phyloP scores from a whole-genome alignment of 1,140 invertebrate species.

The Micrasema longulum region DNA sequence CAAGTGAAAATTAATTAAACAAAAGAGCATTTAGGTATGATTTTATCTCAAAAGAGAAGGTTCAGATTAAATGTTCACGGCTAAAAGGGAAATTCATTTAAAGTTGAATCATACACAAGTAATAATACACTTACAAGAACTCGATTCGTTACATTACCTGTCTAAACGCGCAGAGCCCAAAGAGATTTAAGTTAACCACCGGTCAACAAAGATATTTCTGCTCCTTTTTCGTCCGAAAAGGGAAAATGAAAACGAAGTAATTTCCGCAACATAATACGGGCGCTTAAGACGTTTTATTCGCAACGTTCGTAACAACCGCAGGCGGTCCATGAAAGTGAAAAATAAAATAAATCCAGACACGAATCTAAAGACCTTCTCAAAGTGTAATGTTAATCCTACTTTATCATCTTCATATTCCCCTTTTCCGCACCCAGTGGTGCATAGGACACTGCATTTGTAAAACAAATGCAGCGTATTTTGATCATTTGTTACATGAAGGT shows the following conservation, averaged over 20 bases:
- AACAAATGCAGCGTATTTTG: too few relatives aligned
- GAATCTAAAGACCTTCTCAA: too few relatives aligned
- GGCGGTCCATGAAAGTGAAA: background rate
- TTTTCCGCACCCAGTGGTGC: too few relatives aligned
- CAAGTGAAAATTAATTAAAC: background rate
- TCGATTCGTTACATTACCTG: constrained; percentile 31
- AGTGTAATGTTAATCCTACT: too few relatives aligned
- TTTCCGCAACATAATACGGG: constrained; percentile 1
- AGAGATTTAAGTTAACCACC: constrained; percentile 20
- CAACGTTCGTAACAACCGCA: background rate
- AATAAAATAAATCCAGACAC: background rate
- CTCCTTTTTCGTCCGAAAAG: background rate
- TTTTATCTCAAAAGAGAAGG: constrained; percentile 7
- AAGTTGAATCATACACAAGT: too few relatives aligned
- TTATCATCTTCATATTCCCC: too few relatives aligned
- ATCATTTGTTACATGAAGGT: too few relatives aligned
- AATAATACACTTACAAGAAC: constrained; percentile 31
- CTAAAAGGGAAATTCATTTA: too few relatives aligned
- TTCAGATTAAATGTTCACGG: background rate
- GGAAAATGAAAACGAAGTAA: background rate
- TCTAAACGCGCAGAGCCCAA: constrained; percentile 31
- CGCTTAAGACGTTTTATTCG: constrained; percentile 5
- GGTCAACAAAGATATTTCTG: background rate
- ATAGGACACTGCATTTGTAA: too few relatives aligned
- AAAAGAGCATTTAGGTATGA: background rate